Evolutionary conservation across 1,140 invertebrate genomes (phyloP), one percentile per base, ranked within the genome.

Genomic region (Steinernema khuongi): DNA sequence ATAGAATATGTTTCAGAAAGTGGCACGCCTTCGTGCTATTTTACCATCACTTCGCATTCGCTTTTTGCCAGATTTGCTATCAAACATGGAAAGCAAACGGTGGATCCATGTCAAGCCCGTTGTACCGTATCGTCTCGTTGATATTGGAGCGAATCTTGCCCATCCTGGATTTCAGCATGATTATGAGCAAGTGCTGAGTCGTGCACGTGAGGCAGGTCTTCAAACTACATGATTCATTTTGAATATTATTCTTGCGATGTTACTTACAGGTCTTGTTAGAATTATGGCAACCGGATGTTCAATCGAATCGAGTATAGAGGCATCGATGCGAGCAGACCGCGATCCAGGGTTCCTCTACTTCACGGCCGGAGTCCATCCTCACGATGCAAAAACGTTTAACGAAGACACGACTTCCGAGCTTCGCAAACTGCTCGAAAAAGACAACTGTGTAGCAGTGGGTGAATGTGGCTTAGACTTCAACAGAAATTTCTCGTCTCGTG

Each of bases 391-490:
- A 87, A 92, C 92, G 1, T 96, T 93, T 90, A 89, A 90, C 71
- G 91, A 93, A 68, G 41, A 44, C 80, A 89, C 81, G 11, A 73
- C 79, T 67, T 30, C 22, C 32, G 76, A 90, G 74, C 86, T 90
- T 17, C 86, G 89, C 81, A 88, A 89, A 78, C 89, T 93, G 72
- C 90, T 91, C 1, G 86, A 87, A 66, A 92, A 92, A 85, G 90
- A 90, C 19, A 93, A 95, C 87, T 95, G 93, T 87, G 93, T 96
- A 33, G 94, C 94, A 0, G 89, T 96, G 28, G 94, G 94, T 18
- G 93, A 94, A 87, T 96, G 93, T 87, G 94, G 94, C 18, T 88
- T 96, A 72, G 94, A 97, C 87, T 96, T 94, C 85, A 94, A 92
- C 86, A 90, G 93, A 83, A 93, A 95, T 86, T 96, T 95, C 86